Conservation (phyloP, 2,888 invertebrate genomes). For the Tetropium fuscum region DNA sequence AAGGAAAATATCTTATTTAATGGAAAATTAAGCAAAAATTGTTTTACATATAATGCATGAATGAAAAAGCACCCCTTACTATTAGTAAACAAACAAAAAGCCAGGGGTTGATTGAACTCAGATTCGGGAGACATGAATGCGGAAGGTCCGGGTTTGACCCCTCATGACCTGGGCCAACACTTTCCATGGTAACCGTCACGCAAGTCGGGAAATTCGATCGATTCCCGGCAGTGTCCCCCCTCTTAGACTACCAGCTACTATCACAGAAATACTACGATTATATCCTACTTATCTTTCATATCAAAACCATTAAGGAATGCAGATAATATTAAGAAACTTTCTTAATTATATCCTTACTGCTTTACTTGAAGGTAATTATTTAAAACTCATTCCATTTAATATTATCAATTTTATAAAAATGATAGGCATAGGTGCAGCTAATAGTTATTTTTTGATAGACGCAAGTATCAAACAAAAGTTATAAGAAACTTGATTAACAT, state of each 20-base stretch:
- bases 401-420: no score
- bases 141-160: constrained; percentile 67
- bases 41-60: not conserved
- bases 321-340: not conserved
- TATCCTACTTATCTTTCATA: constrained; percentile 33
- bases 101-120: constrained; percentile 51
- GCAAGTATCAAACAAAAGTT: no score
- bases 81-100: constrained; percentile 53
- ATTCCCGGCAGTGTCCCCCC: constrained; percentile 51
- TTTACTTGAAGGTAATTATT: no score
- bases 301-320: constrained; percentile 10
- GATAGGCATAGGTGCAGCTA: no score
- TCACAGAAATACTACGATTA: constrained; percentile 35
- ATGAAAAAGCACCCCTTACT: constrained; percentile 27
- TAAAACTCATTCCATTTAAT: no score
- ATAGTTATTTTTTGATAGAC: no score
- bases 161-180: constrained; percentile 68
- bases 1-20: not conserved
- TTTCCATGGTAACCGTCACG: constrained; percentile 68
- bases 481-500: no score
- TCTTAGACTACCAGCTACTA: constrained; percentile 26
- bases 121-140: constrained; percentile 55
- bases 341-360: no score
- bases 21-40: not conserved
- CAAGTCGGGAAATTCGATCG: constrained; percentile 65